Evolutionary conservation across 2,797 vertebrate genomes (phyloP).

Genomic region (Myiothlypis chrysogaster): DNA sequence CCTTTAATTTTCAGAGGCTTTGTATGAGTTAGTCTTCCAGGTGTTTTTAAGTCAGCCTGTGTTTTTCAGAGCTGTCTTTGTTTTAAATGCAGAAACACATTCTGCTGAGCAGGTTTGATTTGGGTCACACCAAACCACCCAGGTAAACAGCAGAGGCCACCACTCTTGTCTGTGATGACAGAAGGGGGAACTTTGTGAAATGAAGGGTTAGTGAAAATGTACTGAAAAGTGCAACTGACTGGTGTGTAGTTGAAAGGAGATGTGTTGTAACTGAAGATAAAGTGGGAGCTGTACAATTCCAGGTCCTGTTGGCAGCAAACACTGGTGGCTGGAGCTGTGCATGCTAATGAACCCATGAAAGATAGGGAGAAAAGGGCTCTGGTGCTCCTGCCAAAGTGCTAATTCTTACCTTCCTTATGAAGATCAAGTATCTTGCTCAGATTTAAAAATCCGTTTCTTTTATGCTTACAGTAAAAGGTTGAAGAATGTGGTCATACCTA

Average conservation of each 20-base stretch:
- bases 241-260: conserved; percentile 39
- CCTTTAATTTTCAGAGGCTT: background rate
- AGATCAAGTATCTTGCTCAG: conserved; percentile 25
- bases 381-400: conserved; percentile 25
- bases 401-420: conserved; percentile 43
- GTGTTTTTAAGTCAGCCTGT: background rate
- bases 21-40: background rate
- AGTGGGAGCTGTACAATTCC: conserved; percentile 60
- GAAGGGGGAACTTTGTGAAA: conserved; percentile 24
- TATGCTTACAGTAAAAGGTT: conserved; percentile 41
- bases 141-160: background rate
- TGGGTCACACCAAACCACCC: background rate
- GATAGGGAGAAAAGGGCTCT: conserved; percentile 14
- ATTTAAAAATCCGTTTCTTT: conserved; percentile 45
- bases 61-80: background rate
- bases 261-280: conserved; percentile 60
- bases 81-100: conserved; percentile 13
- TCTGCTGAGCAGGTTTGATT: background rate
- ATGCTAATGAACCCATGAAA: conserved; percentile 64
- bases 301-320: conserved; percentile 67
- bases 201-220: background rate
- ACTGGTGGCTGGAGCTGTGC: conserved; percentile 20
- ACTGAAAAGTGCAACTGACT: background rate
- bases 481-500: conserved; percentile 51
- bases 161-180: background rate